These are phyloP conservation scores for Eledona agricola DNA, from an alignment of 2,888 invertebrate species.

Conservation along the genomic window DNA sequence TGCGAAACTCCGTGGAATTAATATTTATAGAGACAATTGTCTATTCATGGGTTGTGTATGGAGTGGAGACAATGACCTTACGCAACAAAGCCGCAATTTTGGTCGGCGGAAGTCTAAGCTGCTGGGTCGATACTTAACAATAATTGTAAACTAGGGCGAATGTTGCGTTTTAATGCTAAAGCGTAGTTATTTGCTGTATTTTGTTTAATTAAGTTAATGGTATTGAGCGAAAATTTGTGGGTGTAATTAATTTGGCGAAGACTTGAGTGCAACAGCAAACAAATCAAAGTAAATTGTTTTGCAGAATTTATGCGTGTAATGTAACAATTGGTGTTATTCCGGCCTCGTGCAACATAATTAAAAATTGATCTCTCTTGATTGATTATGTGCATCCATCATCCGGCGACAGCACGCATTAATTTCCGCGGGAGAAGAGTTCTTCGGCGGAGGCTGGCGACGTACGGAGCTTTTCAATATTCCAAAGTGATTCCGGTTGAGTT, in stretches of 20 bases:
- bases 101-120: conserved; percentile 9
- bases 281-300: no score
- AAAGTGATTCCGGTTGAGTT: conserved; percentile 8
- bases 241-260: conserved; percentile 7
- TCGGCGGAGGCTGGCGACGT: conserved; percentile 2
- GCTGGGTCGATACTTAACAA: conserved; percentile 12
- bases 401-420: conserved; percentile 42
- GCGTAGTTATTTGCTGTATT: no score
- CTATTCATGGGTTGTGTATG: no score
- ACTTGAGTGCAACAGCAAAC: no score
- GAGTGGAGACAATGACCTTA: conserved; percentile 10
- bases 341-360: conserved; percentile 41
- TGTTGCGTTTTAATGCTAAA: no score
- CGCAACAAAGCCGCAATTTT: conserved; percentile 17
- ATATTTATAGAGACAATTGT: no score
- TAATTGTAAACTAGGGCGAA: conserved; percentile 8
- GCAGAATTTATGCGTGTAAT: no score
- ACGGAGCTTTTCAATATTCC: conserved; percentile 22
- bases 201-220: no score
- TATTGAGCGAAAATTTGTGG: conserved; percentile 8
- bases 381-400: conserved; percentile 46
- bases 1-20: no score
- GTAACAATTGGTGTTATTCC: conserved; percentile 39
- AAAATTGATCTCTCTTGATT: conserved; percentile 45
- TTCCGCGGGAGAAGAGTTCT: conserved; percentile 33